Base-by-base conservation (phyloP, 2,797 vertebrate species). In the Carapus acus region DNA sequence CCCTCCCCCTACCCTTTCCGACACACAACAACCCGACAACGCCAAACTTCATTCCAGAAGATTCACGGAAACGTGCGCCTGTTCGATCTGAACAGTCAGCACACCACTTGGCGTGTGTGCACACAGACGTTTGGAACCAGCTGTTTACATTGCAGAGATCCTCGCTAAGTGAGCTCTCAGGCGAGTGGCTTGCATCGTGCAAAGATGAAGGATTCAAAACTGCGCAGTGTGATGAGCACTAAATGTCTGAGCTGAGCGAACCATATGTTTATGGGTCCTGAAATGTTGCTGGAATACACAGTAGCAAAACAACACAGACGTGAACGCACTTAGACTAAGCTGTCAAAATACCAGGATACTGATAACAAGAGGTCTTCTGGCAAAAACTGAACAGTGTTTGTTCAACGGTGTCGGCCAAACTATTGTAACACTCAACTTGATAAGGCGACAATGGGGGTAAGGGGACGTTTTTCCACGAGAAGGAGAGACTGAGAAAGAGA, bases 371-470 rank as follows among this genome's bases (percentile, higher is more conserved):
- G 48, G 42, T 56, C 41, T 38, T 29, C 52, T 0, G 11, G 13
- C 11, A 15, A 49, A 61, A 47, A 34, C 4, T 9, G 21, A 3
- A 44, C 16, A 14, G 20, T 44, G 54, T 67, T 63, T 59, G 51
- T 67, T 60, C 52, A 51, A 48, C 3, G 2, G 41, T 44, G 49
- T 40, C 54, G 42, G 27, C 34, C 37, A 34, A 60, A 13, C 58
- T 66, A 65, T 67, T 46, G 46, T 41, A 62, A 37, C 56, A 58
- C 66, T 71, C 50, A 14, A 53, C 42, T 47, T 63, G 65, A 67
- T 56, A 45, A 51, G 36, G 56, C 65, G 14, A 51, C 44, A 51
- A 11, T 22, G 42, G 59, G 43, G 49, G 56, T 9, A 45, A 48
- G n/a, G n/a, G n/a, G n/a, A n/a, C n/a, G n/a, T 62, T 50, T 62